Percentiles rank a stretch among this genome's conserved stretches.
These are phyloP conservation scores for Lamprologus sp. DNA, from an alignment of 2,113 vertebrate genomes.

Conservation along the genomic window DNA sequence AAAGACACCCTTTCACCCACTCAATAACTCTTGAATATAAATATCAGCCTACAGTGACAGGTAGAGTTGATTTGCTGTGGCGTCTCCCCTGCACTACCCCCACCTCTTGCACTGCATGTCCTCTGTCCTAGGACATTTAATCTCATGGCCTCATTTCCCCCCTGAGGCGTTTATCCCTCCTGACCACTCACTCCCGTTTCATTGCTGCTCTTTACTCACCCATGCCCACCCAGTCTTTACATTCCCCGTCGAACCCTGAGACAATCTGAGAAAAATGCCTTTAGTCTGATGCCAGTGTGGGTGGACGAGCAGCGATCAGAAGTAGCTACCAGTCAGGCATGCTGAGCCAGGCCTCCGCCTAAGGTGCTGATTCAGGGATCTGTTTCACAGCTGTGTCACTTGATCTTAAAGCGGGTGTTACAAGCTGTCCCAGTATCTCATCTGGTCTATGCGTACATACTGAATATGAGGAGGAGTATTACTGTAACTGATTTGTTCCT, in stretches of 20 bases:
- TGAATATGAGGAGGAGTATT: neutral
- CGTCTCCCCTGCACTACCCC: neutral
- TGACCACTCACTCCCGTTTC: slow-evolving; percentile 49
- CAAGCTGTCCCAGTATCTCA: neutral
- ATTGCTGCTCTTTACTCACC: slow-evolving; percentile 17
- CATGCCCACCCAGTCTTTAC: neutral
- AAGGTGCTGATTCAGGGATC: slow-evolving; percentile 50
- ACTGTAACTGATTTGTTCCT: neutral
- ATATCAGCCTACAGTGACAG: slow-evolving; percentile 24
- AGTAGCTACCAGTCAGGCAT: neutral
- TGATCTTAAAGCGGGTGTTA: slow-evolving; percentile 4
- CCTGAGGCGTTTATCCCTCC: slow-evolving; percentile 64
- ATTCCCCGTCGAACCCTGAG: neutral
- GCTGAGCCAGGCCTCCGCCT: neutral
- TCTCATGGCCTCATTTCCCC: slow-evolving; percentile 60
- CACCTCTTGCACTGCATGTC: slow-evolving; percentile 29
- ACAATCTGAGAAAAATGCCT: neutral
- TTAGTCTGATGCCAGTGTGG: neutral
- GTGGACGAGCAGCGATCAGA: neutral
- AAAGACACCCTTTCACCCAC: slow-evolving; percentile 1
- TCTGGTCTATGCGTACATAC: neutral
- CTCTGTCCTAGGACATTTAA: slow-evolving; percentile 66
- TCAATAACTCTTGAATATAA: slow-evolving; percentile 33
- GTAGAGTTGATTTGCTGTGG: slow-evolving; percentile 29
- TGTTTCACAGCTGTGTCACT: slow-evolving; percentile 28